Percentiles rank a stretch among this genome's conserved stretches.
These are phyloP conservation scores for Agonopterix heracliana DNA, from an alignment of 2,888 invertebrate species.

Conservation along the genomic window DNA sequence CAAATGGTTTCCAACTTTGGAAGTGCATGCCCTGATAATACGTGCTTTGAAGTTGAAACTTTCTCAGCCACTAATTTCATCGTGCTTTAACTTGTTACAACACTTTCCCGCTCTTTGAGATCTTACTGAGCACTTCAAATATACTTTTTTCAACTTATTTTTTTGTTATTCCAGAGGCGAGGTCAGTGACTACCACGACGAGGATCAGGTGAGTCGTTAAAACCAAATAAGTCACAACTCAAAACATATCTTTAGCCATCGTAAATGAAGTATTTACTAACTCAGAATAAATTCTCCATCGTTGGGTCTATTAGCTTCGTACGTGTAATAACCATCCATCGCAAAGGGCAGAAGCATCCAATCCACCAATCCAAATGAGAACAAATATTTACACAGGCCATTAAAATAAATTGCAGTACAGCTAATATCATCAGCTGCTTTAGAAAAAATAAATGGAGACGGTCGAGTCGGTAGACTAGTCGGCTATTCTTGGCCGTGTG, in stretches of 20 bases:
- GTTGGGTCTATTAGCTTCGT: too few relatives aligned
- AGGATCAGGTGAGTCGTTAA: conserved; percentile 51
- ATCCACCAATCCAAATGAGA: conserved; percentile 22
- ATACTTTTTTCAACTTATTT: background rate
- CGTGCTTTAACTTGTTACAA: conserved; percentile 1
- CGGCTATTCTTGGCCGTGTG: too few relatives aligned
- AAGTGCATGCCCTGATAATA: conserved; percentile 20
- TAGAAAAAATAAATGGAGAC: conserved; percentile 30
- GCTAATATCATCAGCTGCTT: conserved; percentile 38
- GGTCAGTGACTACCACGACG: conserved; percentile 59
- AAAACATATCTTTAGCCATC: background rate
- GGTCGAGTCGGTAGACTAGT: too few relatives aligned
- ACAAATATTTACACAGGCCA: conserved; percentile 38
- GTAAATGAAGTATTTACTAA: background rate
- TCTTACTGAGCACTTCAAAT: background rate
- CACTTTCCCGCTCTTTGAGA: background rate
- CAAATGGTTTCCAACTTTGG: conserved; percentile 24
- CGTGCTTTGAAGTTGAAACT: conserved; percentile 23
- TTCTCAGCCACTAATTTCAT: conserved; percentile 13
- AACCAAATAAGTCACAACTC: too few relatives aligned
- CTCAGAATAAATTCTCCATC: too few relatives aligned
- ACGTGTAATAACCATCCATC: too few relatives aligned
- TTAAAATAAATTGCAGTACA: conserved; percentile 41
- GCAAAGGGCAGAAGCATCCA: conserved; percentile 16
- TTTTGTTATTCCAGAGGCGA: conserved; percentile 55